Evolutionary conservation across 2,797 vertebrate species (phyloP), one percentile per base, ranked within the genome.

Genomic region (Ispidina picta): DNA sequence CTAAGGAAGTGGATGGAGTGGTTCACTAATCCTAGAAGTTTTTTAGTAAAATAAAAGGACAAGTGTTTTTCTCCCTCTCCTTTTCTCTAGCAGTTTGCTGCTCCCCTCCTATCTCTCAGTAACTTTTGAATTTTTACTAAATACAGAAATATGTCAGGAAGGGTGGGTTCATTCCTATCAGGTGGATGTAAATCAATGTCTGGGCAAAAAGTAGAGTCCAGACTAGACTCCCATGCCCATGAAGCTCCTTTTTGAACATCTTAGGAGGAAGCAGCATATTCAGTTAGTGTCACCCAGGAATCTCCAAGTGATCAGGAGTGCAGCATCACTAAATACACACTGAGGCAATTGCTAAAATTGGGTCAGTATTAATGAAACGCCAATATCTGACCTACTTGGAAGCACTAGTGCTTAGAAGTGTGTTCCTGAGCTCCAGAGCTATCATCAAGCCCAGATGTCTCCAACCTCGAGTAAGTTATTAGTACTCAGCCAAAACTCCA

Each of bases 401-500:
- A 78, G 52, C 28, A 63, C 10, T 4, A 1, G 0, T 15, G 28
- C 44, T 89, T 44, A 31, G 3, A 43, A 37, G 6, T 15, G 29
- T 60, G n/a, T 9, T 86, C 58, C 85, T 52, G 71, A 82, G 48
- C 81, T 72, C 39, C 22, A 55, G 68, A 79, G 49, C 28, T 85
- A 7, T 23, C 8, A 52, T 31, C 72, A 35, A 88, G 48, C 26
- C 51, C 82, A 72, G 66, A 14, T n/a, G 33, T 26, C 70, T 63
- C 43, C 59, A 52, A 29, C n/a, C 41, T 70, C 3, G 4, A 44
- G 49, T 31, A 90, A 74, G 48, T 54, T 51, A 33, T 79, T 60
- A 64, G 44, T 29, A 76, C 37, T 48, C 46, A 78, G 49, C 28
- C n/a, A 73, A 69, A 88, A 73, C 31, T 95, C 96, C 96, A 96